Base-by-base conservation (phyloP, 2,113 vertebrate species). In the Apodemus sylvaticus region DNA sequence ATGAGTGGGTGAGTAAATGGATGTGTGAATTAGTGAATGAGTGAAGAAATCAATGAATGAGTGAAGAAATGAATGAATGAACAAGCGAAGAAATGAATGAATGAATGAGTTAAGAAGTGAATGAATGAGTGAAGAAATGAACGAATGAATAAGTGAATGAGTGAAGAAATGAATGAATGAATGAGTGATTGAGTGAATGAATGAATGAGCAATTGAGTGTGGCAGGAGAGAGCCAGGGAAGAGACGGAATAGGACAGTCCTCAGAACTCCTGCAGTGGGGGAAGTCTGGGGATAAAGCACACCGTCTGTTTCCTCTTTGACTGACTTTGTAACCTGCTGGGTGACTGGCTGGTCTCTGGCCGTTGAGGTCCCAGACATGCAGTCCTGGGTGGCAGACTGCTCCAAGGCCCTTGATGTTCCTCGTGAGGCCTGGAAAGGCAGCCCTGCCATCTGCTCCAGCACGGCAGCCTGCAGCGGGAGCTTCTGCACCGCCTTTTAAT, bases 341-440 rank as follows among this genome's bases (percentile, higher is more conserved):
- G 89, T 24, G 89, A 74, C 82, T 34, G 62, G 83, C 71, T 10
- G 0, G 1, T 74, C 81, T 96, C 66, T 12, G 51, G n/a, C 87
- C 89, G 39, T 74, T 20, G 34, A 88, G 51, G 48, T 53, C 93
- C 92, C 86, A 91, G 66, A 62, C 17, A 5, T 93, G 89, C 95
- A 39, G 96, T 71, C 94, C 79, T 7, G 81, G 92, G 86, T 82
- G 77, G 77, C 92, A 95, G 90, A 58, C 62, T 55, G 89, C 24
- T 60, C 91, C 62, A 31, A 60, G 94, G 94, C 96, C 90, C 91
- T 48, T 24, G 86, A 93, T 70, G 66, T 90, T 86, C 0, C 5
- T 45, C 82, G 39, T 62, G 73, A 86, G 91, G 94, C 94, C 96
- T 96, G 81, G 92, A 87, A 88, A 81, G 51, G 78, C 76, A 34